Evolutionary conservation across 1,140 invertebrate species (phyloP).

Genomic region (Telenomus remus): DNA sequence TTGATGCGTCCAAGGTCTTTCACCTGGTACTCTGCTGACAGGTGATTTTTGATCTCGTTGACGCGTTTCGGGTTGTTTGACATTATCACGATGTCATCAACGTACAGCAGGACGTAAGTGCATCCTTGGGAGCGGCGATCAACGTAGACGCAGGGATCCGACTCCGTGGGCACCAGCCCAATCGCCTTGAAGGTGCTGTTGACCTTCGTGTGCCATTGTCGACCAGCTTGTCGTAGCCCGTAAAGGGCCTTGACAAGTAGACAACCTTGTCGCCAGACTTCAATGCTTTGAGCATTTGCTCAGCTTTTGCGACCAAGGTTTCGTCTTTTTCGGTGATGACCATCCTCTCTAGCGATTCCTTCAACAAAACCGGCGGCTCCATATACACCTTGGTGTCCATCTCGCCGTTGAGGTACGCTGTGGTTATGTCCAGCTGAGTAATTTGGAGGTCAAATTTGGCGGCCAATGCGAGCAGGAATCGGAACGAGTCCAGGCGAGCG

Average conservation of each 20-base stretch:
- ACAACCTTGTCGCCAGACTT: not conserved
- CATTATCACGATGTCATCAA: slow-evolving; percentile 20
- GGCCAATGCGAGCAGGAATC: not conserved
- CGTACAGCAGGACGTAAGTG: slow-evolving; percentile 16
- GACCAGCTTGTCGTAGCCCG: slow-evolving; percentile 43
- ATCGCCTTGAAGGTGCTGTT: slow-evolving; percentile 4
- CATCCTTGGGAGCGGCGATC: not conserved
- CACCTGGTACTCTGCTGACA: not conserved
- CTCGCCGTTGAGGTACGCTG: slow-evolving; percentile 3
- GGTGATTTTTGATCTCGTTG: not conserved
- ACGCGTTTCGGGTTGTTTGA: not conserved
- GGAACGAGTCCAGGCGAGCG: not conserved
- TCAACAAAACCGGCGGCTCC: not conserved
- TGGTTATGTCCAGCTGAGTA: not conserved
- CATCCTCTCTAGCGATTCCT: not conserved
- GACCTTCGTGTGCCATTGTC: slow-evolving; percentile 51
- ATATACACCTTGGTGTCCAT: slow-evolving; percentile 3
- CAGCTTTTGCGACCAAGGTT: not conserved
- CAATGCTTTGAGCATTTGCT: not conserved
- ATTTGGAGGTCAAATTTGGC: not conserved
- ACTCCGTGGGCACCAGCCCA: slow-evolving; percentile 6
- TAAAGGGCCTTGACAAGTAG: slow-evolving; percentile 3
- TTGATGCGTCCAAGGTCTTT: not conserved
- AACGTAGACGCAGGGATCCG: slow-evolving; percentile 30
- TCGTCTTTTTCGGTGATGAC: not conserved